Conservation (phyloP, 2,888 invertebrate species). For the Cloeon dipterum region DNA sequence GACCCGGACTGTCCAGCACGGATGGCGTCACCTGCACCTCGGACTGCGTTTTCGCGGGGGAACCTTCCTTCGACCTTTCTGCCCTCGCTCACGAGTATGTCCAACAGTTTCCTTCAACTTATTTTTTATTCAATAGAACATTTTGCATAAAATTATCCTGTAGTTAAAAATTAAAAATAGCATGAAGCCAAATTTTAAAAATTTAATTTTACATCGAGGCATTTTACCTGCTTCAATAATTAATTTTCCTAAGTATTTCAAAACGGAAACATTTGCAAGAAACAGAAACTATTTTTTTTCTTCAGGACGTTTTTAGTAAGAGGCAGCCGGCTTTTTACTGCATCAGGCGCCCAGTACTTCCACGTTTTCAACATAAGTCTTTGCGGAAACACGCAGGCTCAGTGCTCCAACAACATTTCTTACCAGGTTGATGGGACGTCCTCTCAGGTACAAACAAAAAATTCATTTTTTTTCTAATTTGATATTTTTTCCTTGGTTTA, state of each 20-base stretch:
- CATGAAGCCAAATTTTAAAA: not conserved
- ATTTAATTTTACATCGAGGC: not conserved
- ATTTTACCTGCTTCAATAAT: not conserved
- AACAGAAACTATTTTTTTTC: too few species aligned
- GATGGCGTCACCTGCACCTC: constrained; percentile 20
- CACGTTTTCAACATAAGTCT: constrained; percentile 25
- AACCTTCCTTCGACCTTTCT: constrained; percentile 3
- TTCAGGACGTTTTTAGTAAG: constrained; percentile 17
- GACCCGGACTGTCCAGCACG: constrained; percentile 19
- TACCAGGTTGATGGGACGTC: constrained; percentile 12
- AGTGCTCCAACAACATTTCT: constrained; percentile 22
- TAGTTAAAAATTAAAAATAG: not conserved
- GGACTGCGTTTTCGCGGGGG: constrained; percentile 17
- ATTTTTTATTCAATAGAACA: not conserved
- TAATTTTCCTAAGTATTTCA: too few species aligned
- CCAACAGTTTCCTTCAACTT: too few species aligned
- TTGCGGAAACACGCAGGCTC: constrained; percentile 18
- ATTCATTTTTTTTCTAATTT: too few species aligned
- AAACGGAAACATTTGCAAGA: too few species aligned
- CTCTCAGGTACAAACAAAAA: constrained; percentile 7
- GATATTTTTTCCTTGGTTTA: not conserved
- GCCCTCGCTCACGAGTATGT: too few species aligned
- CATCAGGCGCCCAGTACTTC: constrained; percentile 26
- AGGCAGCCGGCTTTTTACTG: constrained; percentile 19
- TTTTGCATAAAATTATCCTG: not conserved